Evolutionary conservation across 2,797 vertebrate genomes (phyloP), one percentile per base, ranked within the genome.

Genomic region (Macrochelys suwanniensis): DNA sequence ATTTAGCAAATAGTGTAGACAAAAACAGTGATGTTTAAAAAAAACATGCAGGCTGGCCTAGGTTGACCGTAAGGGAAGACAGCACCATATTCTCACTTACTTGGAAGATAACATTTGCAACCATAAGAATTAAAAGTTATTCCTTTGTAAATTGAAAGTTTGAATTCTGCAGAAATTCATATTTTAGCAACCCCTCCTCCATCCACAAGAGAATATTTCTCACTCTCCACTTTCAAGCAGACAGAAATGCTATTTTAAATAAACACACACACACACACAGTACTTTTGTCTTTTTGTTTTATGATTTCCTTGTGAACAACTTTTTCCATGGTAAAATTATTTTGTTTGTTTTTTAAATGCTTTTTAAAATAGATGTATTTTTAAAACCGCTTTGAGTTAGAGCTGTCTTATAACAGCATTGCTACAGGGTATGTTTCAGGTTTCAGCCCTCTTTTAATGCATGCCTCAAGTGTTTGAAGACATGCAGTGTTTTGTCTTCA

Each of bases 71-170:
- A 68, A 91, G 33, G 28, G 31, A 65, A 81, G 25, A 53, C 45
- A 57, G 10, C 42, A 51, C 19, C 84, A 45, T n/a, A n/a, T 82
- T 85, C 28, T 37, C 89, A 84, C 47, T 65, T 80, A 50, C 82
- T 92, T 61, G 56, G 68, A 93, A 53, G 8, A 57, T 82, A 68
- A 53, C 11, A 11, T 88, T 90, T 86, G 61, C 49, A 82, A 92
- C 80, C 80, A 85, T 91, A 79, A 85, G 33, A 17, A 86, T 89
- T 83, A 37, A 89, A 88, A 85, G 93, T 51, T 28, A 56, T 80
- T 80, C 13, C 33, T 89, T 91, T 33, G 74, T 5, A 82, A 74
- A 68, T 61, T 95, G 61, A 21, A 61, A 68, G 61, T 84, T 89
- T 31, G 25, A 88, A 74, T 37, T 91, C 82, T 45, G 82, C 54